Base-by-base conservation (phyloP, 2,888 invertebrate species). In the Melanchra persicariae region DNA sequence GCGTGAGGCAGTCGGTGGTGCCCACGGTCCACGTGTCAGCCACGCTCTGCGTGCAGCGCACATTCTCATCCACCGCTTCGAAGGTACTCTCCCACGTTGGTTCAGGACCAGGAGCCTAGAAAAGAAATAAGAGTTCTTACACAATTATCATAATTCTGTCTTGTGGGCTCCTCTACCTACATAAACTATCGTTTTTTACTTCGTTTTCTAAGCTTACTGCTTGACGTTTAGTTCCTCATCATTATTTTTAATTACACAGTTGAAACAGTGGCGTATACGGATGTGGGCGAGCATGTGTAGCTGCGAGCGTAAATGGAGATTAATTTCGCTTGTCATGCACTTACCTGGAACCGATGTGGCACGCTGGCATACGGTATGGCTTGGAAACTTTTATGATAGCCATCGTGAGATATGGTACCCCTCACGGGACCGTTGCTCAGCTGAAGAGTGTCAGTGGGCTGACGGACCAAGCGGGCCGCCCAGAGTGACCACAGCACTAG, bases 401-500 rank as follows among this genome's bases (percentile, higher is more conserved):
- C 94, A 52, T 91, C 90, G 1, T 87, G 89, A 0, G 92, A 87
- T 8, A 94, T 74, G 17, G 77, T 68, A 2, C 93, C 94, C 24
- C 93, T 87, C 74, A 92, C 82, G 70, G 86, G 82, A 3, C 94
- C 95, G n/a, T 89, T 87, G 79, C 85, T 82, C 55, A 92, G 85
- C 8, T 83, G 86, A 77, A 94, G 80, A 57, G 86, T 83, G 24
- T 68, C 55, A 45, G 93, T 92, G 49, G 91, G 93, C 85, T 94
- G 94, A n/a, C 89, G 91, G 70, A 93, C 90, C 79, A 94, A 69
- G 52, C 93, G 88, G 1, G 89, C 91, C 15, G 91, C 91, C 93
- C 94, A 93, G 58, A 95, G 86, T 58, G 94, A 91, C 94, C 93
- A 93, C 70, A 95, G 80, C 75, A 95, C 90, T 76, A 93, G 10